These are phyloP conservation scores for Trissoscelio sp. DNA, from an alignment of 2,888 invertebrate genomes.

Conservation along the genomic window DNA sequence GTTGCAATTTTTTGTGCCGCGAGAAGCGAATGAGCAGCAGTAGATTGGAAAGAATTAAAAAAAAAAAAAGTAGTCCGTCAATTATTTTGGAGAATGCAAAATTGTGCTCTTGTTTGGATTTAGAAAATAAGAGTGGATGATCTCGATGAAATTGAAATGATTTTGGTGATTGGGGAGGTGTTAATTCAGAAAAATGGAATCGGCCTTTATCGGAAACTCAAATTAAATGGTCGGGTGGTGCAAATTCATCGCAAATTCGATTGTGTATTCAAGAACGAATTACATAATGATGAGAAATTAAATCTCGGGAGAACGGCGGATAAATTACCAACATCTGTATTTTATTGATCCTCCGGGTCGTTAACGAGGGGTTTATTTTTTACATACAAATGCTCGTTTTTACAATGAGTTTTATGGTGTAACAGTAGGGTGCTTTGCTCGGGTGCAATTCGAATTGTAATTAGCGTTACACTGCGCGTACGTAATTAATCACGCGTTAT, in stretches of 20 bases:
- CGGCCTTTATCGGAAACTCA: no score
- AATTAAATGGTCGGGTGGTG: not conserved
- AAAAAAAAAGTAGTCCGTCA: no score
- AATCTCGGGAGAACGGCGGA: conserved; percentile 36
- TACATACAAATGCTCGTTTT: conserved; percentile 15
- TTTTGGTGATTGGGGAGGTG: no score
- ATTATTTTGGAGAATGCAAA: no score
- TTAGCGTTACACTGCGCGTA: not conserved
- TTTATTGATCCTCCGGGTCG: conserved; percentile 51
- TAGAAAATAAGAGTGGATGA: no score
- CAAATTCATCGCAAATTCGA: not conserved
- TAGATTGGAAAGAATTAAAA: no score
- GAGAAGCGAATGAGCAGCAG: no score
- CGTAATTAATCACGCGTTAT: conserved; percentile 11
- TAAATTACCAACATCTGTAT: conserved; percentile 58
- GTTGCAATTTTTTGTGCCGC: no score
- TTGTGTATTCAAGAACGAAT: not conserved
- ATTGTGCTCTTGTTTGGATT: no score
- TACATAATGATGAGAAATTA: conserved; percentile 1
- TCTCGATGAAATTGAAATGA: no score
- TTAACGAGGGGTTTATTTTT: conserved; percentile 50
- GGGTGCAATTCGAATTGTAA: not conserved
- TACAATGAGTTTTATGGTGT: not conserved
- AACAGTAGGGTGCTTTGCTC: no score
- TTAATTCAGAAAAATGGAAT: no score